Percentiles rank a stretch among this genome's conserved stretches.
phyloP scores from a whole-genome alignment of 2,888 invertebrate genomes.

The Harmothoe impar region DNA sequence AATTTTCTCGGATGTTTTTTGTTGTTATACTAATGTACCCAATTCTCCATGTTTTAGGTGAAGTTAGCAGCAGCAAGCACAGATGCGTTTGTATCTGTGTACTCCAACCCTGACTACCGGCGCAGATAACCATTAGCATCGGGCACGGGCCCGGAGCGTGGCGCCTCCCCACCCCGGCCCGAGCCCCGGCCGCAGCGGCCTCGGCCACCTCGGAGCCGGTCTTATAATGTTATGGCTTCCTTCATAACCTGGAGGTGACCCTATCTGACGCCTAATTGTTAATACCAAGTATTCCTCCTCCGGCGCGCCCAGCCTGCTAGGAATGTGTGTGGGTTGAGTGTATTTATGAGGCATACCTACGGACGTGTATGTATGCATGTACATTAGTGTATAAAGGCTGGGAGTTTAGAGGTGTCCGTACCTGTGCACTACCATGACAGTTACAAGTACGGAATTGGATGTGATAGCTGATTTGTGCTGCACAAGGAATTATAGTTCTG shows the following conservation, averaged over 20 bases:
- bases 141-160: constrained; percentile 33
- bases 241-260: constrained; percentile 52
- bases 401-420: too few species aligned
- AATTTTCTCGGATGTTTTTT: too few species aligned
- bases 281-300: background rate
- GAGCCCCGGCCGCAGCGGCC: background rate
- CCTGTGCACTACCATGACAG: too few species aligned
- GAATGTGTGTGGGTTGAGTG: background rate
- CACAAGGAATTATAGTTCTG: too few species aligned
- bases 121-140: constrained; percentile 65
- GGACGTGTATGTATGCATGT: background rate
- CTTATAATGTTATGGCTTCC: constrained; percentile 21
- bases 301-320: background rate
- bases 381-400: background rate
- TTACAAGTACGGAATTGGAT: too few species aligned
- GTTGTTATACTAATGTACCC: too few species aligned
- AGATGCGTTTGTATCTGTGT: constrained; percentile 93
- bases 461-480: too few species aligned
- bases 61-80: constrained; percentile 92
- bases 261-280: too few species aligned
- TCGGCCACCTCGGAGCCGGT: constrained; percentile 14
- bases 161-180: constrained; percentile 38
- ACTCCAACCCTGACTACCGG: constrained; percentile 84
- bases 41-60: too few species aligned
- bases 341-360: background rate